Evolutionary conservation across 1,140 invertebrate species (phyloP), one percentile per base, ranked within the genome.

Genomic region (Rhopalosiphum maidis): DNA sequence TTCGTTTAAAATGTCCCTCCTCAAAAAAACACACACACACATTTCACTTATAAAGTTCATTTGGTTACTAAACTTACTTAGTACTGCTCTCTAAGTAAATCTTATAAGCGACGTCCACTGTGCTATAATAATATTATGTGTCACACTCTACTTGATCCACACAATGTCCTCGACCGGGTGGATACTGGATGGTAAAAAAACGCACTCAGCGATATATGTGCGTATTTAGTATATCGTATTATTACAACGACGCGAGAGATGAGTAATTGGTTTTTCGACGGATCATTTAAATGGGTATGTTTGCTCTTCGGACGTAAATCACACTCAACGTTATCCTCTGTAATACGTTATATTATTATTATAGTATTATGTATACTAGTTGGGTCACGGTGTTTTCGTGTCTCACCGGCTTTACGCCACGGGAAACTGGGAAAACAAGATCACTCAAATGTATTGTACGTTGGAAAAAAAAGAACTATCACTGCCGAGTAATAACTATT

Each of bases 221-320:
- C 60, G 30, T 77, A n/a, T n/a, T 35, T n/a, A 77, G 60, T 77
- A n/a, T n/a, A n/a, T 77, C 15, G n/a, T n/a, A 77, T 77, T 77
- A 77, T n/a, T 21, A 77, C 60, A 77, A n/a, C n/a, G 60, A 77
- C 60, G 30, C 15, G 60, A 77, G 60, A 77, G 60, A 77, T 77
- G 60, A 77, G 60, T 77, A 77, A 77, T 77, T 77, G 60, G 60
- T 77, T 77, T 77, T 77, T 77, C 60, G 60, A 77, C 60, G 60
- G 4, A 77, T 77, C 60, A n/a, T 77, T 77, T 77, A 77, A 77
- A 77, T 77, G 60, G 15, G 60, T n/a, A 77, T 77, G 15, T 77
- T 77, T 35, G 30, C 30, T 77, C 23, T n/a, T n/a, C 60, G 30
- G 60, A 68, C 60, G 60, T 77, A n/a, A 77, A 77, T n/a, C 60